Percentiles rank a stretch among this genome's conserved stretches.
Conservation (phyloP, 2,797 vertebrate species). For the Pteropus rufus region DNA sequence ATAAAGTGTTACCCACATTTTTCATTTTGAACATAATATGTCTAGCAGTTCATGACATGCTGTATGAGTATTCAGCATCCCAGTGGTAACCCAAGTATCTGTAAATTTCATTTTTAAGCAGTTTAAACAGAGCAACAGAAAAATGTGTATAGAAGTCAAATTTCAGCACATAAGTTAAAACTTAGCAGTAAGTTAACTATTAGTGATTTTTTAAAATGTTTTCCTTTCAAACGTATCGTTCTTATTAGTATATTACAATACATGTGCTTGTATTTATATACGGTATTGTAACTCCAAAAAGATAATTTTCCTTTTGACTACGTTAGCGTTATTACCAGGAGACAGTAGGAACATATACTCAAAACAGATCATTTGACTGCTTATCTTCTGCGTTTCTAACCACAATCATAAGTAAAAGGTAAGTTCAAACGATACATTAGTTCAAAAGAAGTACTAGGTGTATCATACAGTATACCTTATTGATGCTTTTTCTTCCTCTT, state of each 20-base stretch:
- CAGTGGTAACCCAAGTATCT: constrained; percentile 43
- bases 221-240: not conserved
- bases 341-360: not conserved
- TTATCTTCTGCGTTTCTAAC: not conserved
- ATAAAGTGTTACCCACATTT: constrained; percentile 69
- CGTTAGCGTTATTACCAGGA: not conserved
- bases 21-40: constrained; percentile 68
- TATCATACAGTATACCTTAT: not conserved
- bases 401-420: not conserved
- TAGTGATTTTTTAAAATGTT: not conserved
- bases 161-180: not conserved
- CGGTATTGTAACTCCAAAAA: not conserved
- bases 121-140: not conserved
- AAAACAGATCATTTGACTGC: not conserved
- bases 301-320: not conserved
- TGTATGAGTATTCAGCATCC: constrained; percentile 32
- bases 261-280: not conserved
- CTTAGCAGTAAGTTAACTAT: not conserved
- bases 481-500: not conserved
- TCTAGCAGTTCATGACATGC: constrained; percentile 61
- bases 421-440: not conserved
- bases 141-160: constrained; percentile 23
- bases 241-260: not conserved
- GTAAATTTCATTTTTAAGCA: constrained; percentile 54
- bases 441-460: not conserved